phyloP scores from a whole-genome alignment of 2,113 vertebrate genomes.

The Malurus melanocephalus region DNA sequence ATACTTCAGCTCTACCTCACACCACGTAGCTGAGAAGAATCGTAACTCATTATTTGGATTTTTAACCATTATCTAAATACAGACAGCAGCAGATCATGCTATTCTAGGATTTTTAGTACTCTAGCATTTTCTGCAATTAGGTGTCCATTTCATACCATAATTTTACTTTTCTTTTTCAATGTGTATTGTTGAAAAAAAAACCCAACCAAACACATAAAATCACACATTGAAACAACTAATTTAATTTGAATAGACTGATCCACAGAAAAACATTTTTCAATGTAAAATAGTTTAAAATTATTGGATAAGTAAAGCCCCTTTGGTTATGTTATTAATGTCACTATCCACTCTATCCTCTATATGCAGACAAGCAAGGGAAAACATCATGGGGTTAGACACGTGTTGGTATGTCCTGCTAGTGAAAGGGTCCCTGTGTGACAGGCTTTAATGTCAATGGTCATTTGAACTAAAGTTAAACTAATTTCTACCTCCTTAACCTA shows the following conservation, averaged over 20 bases:
- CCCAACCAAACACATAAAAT: neutral
- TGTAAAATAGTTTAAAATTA: neutral
- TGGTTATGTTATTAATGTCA: neutral
- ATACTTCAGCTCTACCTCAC: neutral
- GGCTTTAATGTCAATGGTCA: neutral
- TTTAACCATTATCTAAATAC: neutral
- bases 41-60: neutral
- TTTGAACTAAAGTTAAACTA: neutral
- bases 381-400: fast-evolving
- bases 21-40: neutral
- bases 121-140: fast-evolving
- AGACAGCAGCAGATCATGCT: neutral
- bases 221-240: neutral
- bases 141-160: neutral
- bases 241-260: neutral
- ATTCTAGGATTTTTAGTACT: neutral
- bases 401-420: neutral
- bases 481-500: neutral
- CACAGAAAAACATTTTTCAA: neutral
- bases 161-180: neutral
- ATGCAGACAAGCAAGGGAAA: neutral
- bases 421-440: neutral
- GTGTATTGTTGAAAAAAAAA: neutral
- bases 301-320: neutral
- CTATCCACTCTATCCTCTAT: neutral